Evolutionary conservation across 2,113 vertebrate species (phyloP).

Genomic region (Puma concolor): DNA sequence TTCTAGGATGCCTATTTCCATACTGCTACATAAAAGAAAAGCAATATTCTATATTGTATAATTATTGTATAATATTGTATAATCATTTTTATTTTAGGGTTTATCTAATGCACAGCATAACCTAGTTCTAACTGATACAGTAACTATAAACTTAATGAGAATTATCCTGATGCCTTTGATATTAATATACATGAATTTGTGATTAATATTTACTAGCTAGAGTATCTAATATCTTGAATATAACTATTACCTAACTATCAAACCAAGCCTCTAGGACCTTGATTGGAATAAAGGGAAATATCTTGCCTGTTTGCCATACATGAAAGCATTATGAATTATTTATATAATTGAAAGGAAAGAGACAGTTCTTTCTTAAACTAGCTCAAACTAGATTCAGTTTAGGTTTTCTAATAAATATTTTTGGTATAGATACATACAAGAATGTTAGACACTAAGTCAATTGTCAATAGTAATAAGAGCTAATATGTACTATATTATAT

Average conservation of each 20-base stretch:
- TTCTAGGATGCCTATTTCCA: neutral
- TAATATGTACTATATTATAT: neutral
- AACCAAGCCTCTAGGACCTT: neutral
- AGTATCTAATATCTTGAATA: neutral
- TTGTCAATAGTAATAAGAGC: neutral
- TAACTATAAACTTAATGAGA: neutral
- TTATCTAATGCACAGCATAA: neutral
- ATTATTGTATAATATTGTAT: neutral
- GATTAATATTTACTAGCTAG: neutral
- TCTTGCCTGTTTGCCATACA: neutral
- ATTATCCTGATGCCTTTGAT: neutral
- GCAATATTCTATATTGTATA: neutral
- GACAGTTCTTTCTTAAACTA: neutral
- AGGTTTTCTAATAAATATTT: neutral
- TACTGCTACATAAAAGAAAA: neutral
- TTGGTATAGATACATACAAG: neutral
- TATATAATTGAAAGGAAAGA: neutral
- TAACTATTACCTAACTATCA: neutral
- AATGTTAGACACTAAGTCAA: neutral
- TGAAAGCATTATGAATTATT: neutral
- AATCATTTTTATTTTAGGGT: neutral
- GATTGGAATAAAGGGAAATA: neutral
- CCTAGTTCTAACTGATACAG: neutral
- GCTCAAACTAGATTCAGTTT: neutral
- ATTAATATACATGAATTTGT: neutral